Percentiles rank a stretch among this genome's conserved stretches.
Evolutionary conservation across 2,888 invertebrate species (phyloP).

Genomic region (Blastobasis adustella): DNA sequence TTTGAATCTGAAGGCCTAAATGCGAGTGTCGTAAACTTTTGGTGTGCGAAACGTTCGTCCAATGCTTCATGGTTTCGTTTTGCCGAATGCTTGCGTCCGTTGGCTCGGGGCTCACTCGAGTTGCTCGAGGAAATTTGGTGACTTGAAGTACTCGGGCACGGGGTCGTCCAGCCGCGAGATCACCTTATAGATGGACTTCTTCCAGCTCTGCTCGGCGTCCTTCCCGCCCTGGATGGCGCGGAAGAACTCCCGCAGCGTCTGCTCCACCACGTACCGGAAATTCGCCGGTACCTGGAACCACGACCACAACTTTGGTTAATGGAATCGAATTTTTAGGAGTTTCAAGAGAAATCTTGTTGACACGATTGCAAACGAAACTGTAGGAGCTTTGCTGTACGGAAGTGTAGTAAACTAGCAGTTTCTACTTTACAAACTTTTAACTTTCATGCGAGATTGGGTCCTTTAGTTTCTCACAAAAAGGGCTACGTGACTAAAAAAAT

Average conservation of each 20-base stretch:
- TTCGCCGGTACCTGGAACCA: slow-evolving; percentile 92
- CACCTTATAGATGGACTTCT: slow-evolving; percentile 99
- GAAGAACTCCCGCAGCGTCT: slow-evolving; percentile 98
- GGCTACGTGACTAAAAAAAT: too few species aligned
- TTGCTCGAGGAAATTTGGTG: slow-evolving; percentile 99
- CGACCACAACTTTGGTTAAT: too few species aligned
- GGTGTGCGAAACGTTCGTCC: slow-evolving; percentile 73
- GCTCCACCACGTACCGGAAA: slow-evolving; percentile 98
- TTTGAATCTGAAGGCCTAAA: slow-evolving; percentile 80
- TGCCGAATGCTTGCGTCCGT: slow-evolving; percentile 45
- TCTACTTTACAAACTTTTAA: too few species aligned
- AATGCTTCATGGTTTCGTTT: slow-evolving; percentile 35
- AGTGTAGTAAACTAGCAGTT: too few species aligned
- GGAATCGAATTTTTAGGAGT: too few species aligned
- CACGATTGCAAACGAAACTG: too few species aligned
- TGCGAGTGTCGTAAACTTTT: slow-evolving; percentile 79
- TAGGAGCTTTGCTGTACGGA: too few species aligned
- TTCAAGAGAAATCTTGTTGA: too few species aligned
- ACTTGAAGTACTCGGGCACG: slow-evolving; percentile 99
- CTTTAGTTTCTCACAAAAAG: too few species aligned
- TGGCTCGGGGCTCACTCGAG: slow-evolving; percentile 83
- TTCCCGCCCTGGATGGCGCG: slow-evolving; percentile 97
- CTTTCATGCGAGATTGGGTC: too few species aligned
- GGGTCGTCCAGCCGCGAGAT: slow-evolving; percentile 99
- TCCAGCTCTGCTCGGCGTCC: slow-evolving; percentile 99